Evolutionary conservation across 2,797 vertebrate species (phyloP).

Genomic region (Gila robusta): DNA sequence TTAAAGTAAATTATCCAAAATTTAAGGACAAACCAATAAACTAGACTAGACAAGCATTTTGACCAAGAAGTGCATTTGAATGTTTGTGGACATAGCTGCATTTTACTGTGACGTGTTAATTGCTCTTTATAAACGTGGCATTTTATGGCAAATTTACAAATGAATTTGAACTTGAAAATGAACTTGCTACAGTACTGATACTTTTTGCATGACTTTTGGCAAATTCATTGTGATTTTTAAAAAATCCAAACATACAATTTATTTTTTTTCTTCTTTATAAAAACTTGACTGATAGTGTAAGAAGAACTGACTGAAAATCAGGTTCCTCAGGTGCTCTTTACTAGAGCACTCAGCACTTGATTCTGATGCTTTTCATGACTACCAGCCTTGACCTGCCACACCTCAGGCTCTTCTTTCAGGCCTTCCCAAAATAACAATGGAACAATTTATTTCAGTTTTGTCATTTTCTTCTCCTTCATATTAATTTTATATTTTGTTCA

Average conservation of each 20-base stretch:
- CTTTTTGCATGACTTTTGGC: not conserved
- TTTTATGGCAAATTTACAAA: not conserved
- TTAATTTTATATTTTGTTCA: not conserved
- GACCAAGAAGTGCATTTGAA: not conserved
- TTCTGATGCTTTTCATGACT: slow-evolving; percentile 27
- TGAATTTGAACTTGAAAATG: not conserved
- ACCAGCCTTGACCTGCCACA: slow-evolving; percentile 20
- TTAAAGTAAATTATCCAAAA: not conserved
- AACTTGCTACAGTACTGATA: not conserved
- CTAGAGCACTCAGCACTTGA: slow-evolving; percentile 24
- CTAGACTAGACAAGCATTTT: not conserved
- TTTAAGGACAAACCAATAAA: too few relatives aligned
- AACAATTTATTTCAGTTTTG: not conserved
- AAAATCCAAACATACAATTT: not conserved
- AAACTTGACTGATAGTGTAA: not conserved
- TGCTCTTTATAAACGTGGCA: not conserved
- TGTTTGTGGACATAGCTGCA: not conserved
- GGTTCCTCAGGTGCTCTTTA: slow-evolving; percentile 13
- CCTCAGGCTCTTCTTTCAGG: slow-evolving; percentile 26
- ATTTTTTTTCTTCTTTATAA: not conserved
- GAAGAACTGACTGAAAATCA: slow-evolving; percentile 8
- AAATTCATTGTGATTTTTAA: not conserved
- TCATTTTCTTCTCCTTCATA: not conserved
- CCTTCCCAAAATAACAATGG: not conserved
- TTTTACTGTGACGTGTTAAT: not conserved